These are phyloP conservation scores for Neolamprologus modestus DNA, from an alignment of 2,113 vertebrate species.

Conservation along the genomic window DNA sequence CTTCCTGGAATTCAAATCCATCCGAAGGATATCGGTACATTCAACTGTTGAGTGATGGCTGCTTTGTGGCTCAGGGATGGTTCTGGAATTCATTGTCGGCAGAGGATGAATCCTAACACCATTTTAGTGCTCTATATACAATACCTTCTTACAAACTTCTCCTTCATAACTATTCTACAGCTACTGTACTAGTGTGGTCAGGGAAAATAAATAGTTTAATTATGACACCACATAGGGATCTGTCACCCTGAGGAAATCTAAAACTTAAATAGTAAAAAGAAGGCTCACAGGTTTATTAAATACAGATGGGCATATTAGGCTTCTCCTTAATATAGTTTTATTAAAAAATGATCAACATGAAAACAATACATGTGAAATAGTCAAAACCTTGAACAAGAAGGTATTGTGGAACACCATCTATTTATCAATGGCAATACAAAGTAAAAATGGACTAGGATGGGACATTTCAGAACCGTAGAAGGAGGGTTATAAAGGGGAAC, in stretches of 20 bases:
- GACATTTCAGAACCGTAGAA: background rate
- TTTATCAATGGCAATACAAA: background rate
- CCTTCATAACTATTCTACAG: background rate
- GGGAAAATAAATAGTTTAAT: background rate
- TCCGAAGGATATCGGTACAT: constrained; percentile 92
- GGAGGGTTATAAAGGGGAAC: background rate
- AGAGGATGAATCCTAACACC: background rate
- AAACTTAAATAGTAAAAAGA: background rate
- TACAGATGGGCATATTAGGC: background rate
- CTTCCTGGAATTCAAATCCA: constrained; percentile 96
- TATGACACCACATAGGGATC: background rate
- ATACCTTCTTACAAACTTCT: background rate
- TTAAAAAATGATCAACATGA: background rate
- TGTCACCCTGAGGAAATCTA: background rate
- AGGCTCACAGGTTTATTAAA: background rate
- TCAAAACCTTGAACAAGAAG: background rate
- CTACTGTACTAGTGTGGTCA: background rate
- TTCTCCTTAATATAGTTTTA: background rate
- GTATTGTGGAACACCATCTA: background rate
- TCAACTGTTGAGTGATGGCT: background rate
- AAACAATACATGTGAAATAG: background rate
- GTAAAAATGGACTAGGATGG: background rate
- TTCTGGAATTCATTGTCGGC: background rate
- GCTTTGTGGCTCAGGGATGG: background rate
- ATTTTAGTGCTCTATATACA: too few species aligned